These are phyloP conservation scores for Pandemis heparana DNA, from an alignment of 2,888 invertebrate species.

Conservation along the genomic window DNA sequence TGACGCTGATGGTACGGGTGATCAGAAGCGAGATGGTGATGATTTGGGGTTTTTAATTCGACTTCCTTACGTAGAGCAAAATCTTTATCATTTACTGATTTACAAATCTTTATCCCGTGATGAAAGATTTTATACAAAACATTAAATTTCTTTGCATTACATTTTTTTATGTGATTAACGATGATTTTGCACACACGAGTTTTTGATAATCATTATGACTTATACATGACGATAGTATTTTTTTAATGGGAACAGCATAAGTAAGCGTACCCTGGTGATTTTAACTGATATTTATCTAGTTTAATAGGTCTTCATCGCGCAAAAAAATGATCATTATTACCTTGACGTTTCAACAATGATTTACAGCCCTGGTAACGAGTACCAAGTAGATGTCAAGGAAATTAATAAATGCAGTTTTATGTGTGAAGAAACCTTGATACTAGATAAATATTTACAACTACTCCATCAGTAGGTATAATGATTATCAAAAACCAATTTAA, in stretches of 20 bases:
- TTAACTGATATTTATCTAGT: too few species aligned
- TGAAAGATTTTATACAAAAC: neutral
- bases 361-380: neutral
- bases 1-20: constrained; percentile 24
- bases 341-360: too few species aligned
- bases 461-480: too few species aligned
- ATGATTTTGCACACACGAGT: constrained; percentile 8
- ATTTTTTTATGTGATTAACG: neutral
- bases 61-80: neutral
- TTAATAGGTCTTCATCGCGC: neutral
- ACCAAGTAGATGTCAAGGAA: too few species aligned
- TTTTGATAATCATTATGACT: neutral
- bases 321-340: neutral
- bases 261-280: too few species aligned
- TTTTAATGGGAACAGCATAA: neutral
- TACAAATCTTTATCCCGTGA: neutral
- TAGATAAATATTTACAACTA: neutral
- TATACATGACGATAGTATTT: neutral
- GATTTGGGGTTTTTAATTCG: neutral
- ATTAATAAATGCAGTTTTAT: too few species aligned
- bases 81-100: neutral
- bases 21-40: constrained; percentile 12
- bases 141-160: neutral
- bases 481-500: constrained; percentile 31
- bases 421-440: too few species aligned